Evolutionary conservation across 2,888 invertebrate species (phyloP).

Genomic region (Nemotelus pantherinus): DNA sequence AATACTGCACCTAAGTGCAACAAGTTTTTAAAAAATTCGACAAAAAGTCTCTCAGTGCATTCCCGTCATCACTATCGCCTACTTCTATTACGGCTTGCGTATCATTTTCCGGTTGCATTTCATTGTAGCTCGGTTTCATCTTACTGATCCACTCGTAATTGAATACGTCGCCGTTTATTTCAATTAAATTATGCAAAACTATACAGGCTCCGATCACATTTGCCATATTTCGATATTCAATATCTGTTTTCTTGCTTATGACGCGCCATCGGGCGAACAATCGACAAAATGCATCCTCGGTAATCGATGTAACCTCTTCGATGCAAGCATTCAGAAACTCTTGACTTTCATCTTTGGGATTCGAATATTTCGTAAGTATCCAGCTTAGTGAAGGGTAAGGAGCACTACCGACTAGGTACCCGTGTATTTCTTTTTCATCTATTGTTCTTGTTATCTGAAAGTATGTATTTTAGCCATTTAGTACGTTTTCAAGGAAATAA

Average conservation of each 20-base stretch:
- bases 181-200: constrained; percentile 60
- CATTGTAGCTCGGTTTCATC: constrained; percentile 32
- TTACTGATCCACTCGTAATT: constrained; percentile 57
- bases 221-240: constrained; percentile 59
- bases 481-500: neutral
- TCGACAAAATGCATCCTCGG: constrained; percentile 59
- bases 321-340: constrained; percentile 60
- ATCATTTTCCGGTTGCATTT: constrained; percentile 26
- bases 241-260: constrained; percentile 57
- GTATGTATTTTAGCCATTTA: neutral
- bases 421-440: constrained; percentile 38
- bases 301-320: constrained; percentile 58
- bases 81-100: neutral
- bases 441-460: constrained; percentile 42
- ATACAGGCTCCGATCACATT: constrained; percentile 60
- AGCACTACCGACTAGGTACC: constrained; percentile 42
- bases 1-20: constrained; percentile 15
- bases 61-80: constrained; percentile 15
- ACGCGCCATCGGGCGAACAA: constrained; percentile 62
- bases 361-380: constrained; percentile 58
- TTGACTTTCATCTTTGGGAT: constrained; percentile 58
- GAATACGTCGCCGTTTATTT: constrained; percentile 58
- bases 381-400: constrained; percentile 59
- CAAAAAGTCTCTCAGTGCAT: constrained; percentile 21
- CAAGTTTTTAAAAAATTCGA: constrained; percentile 39